Conservation (phyloP, 2,888 invertebrate species). For the Hanleya hanleyi region DNA sequence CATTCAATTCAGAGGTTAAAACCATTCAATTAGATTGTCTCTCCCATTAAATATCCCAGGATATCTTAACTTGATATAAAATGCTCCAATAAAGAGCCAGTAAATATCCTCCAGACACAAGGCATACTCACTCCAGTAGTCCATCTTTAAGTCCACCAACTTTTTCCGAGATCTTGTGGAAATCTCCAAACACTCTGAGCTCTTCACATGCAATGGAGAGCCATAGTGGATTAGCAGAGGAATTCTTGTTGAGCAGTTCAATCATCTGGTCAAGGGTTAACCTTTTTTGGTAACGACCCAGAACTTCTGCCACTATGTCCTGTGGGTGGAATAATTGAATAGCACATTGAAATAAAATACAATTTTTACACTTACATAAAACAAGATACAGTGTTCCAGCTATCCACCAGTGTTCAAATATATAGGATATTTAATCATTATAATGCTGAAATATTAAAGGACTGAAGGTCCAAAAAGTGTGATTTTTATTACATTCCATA, state of each 20-base stretch:
- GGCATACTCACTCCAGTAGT: conserved; percentile 35
- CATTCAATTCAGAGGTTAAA: no score
- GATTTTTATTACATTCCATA: no score
- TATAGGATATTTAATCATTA: no score
- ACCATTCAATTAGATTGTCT: no score
- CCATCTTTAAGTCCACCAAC: conserved; percentile 37
- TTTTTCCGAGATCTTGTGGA: conserved; percentile 15
- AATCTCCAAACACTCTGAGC: conserved; percentile 38
- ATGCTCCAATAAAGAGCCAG: neutral
- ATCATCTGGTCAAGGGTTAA: conserved; percentile 37
- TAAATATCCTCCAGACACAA: neutral
- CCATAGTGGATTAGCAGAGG: conserved; percentile 50
- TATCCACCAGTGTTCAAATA: no score
- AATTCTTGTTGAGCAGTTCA: conserved; percentile 34
- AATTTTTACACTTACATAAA: neutral
- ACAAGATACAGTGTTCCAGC: no score
- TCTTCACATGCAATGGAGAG: conserved; percentile 48
- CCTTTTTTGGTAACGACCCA: conserved; percentile 26
- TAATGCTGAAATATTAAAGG: no score
- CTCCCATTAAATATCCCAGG: no score
- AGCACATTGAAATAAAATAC: neutral
- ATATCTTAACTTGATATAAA: no score
- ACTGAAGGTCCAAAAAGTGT: no score
- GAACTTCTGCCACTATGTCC: conserved; percentile 32
- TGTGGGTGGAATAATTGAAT: conserved; percentile 8